phyloP scores from a whole-genome alignment of 2,113 vertebrate species.

The Onychostoma macrolepis region DNA sequence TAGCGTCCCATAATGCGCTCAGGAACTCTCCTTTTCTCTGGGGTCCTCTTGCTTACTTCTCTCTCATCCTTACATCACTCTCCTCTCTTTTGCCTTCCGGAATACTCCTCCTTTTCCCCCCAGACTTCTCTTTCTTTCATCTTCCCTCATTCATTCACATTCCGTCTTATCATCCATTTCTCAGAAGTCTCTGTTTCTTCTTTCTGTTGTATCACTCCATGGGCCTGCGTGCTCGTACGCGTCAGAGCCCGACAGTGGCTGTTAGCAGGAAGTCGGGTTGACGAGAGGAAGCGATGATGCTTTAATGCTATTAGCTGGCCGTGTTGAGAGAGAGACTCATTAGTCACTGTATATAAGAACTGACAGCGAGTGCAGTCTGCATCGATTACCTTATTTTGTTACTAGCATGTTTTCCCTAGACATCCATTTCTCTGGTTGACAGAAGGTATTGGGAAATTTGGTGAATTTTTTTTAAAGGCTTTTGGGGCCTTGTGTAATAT shows the following conservation, averaged over 20 bases:
- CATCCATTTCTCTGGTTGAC: constrained; percentile 21
- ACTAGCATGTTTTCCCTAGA: constrained; percentile 5
- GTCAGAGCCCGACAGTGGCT: not conserved
- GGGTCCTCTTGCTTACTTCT: not conserved
- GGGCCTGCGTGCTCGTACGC: not conserved
- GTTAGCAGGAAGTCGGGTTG: constrained; percentile 38
- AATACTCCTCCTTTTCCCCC: not conserved
- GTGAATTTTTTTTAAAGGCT: not conserved
- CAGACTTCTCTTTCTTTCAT: not conserved
- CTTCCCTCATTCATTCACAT: not conserved
- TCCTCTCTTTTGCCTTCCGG: not conserved
- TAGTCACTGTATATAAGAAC: constrained; percentile 29
- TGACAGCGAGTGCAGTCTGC: constrained; percentile 20
- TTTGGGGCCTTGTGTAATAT: not conserved
- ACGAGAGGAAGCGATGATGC: constrained; percentile 28
- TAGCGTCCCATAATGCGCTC: not conserved
- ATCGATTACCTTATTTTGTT: constrained; percentile 25
- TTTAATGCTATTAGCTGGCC: constrained; percentile 48
- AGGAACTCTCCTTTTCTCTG: not conserved
- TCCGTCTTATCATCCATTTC: not conserved
- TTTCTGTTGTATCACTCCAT: not conserved
- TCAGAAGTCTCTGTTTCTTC: not conserved
- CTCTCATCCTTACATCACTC: not conserved
- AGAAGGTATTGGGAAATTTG: not conserved
- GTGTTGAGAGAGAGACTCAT: constrained; percentile 35